Evolutionary conservation across 1,140 invertebrate genomes (phyloP), one percentile per base, ranked within the genome.

Genomic region (Atta colombica): DNA sequence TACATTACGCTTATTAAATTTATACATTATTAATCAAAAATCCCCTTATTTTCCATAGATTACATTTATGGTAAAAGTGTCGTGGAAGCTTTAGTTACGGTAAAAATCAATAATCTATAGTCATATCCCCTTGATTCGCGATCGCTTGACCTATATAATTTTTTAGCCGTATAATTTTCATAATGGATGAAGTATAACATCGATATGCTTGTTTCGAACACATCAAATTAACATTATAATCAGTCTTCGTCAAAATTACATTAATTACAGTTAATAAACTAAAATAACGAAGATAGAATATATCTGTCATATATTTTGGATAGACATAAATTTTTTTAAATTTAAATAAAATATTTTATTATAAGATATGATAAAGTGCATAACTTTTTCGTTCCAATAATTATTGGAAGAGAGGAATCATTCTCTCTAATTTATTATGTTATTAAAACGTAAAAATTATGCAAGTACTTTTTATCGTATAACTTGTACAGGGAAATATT

Each of bases 91-190:
- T 75, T 12, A 75, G 69, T 55, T 35, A 28, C 39, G 60, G 45
- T 55, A 84, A 84, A 84, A 84, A 84, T 84, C 80, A 84, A 84
- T 84, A 84, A 84, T 84, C 80, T 84, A 84, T 84, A 84, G 80
- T 75, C 55, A 75, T 84, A 84, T 75, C 80, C 55, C 80, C 80
- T 84, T 84, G 80, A 84, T 84, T 84, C 80, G 80, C 80, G 80
- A 84, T 84, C 80, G 80, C 80, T 84, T 84, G 80, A 84, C 80
- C 80, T 61, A 84, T 84, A 84, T 84, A 84, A 84, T 84, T 84
- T 84, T 84, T 84, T 84, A 84, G 80, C 80, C 80, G 80, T 84
- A 75, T 84, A 84, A 84, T 75, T 84, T 84, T 84, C 69, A 75
- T 75, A 75, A 84, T 75, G 80, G 80, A 74, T 75, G 69, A 82